Evolutionary conservation across 2,888 invertebrate genomes (phyloP), one percentile per base, ranked within the genome.

Genomic region (Hyppa rectilinea): DNA sequence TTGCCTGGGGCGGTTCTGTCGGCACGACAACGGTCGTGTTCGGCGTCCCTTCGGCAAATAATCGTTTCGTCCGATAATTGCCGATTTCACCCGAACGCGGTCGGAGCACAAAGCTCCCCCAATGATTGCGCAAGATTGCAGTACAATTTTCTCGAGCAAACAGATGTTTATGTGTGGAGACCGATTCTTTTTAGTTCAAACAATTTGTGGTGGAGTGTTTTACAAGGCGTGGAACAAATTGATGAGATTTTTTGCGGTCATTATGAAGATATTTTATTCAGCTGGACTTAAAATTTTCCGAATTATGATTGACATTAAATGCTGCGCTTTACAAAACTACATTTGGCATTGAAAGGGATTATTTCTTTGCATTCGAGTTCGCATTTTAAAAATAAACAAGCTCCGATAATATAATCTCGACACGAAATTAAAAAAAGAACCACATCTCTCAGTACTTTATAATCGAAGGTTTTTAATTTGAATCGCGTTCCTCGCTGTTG

Each of bases 111-210:
- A 75, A 81, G 80, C 83, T 84, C 75, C 81, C 80, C 83, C 80
- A 82, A 85, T 91, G 92, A 92, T 93, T 92, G 90, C 88, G 84
- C 84, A 88, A 92, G 89, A 93, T 94, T 93, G 91, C 91, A 86
- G 85, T 85, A 85, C 89, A 92, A 94, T 93, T 93, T 92, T 85
- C 85, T 81, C 83, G 73, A 87, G 82, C 88, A 86, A 89, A 89
- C 87, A 87, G 85, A 86, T 85, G 81, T 72, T 78, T 78, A 82
- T 84, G 64, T 75, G 60, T 74, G 73, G 73, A 68, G 61, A 71
- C 76, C 71, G 62, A 53, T 75, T 75, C 68, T 82, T 81, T 85
- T 84, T 74, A 73, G 81, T 86, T 85, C 78, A 79, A 87, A 89
- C 86, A 87, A 83, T 81, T 88, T 88, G 83, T 43, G 23, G 34